Evolutionary conservation across 2,888 invertebrate genomes (phyloP), one percentile per base, ranked within the genome.

Genomic region (Chloroclysta siterata): DNA sequence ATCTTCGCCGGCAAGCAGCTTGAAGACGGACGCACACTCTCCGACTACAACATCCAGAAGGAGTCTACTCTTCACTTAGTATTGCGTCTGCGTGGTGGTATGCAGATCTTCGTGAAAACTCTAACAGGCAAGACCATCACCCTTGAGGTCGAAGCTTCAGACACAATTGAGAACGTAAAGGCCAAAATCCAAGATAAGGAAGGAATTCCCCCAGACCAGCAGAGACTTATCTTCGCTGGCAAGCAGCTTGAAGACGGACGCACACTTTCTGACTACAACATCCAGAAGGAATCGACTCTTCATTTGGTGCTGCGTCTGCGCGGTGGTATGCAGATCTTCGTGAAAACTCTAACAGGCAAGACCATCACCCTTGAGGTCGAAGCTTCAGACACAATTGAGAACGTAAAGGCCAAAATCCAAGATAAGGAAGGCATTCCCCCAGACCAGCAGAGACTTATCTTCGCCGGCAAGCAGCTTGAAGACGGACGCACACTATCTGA

Each of bases 251-350:
- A 72, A 60, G 72, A 72, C 17, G 72, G 72, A 0, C 70, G 72
- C 53, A 72, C 72, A 0, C 39, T 72, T 0, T 72, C 72, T 0
- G 72, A 72, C 55, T 72, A 72, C 48, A 72, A 72, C 10, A 72
- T 72, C 1, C 72, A 72, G 28, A 72, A 72, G 3, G 72, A 72
- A 39, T 72, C 72, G 0, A 72, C 72, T 0, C 67, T 72, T 29
- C 72, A 72, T n/a, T 52, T 72, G 3, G 72, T 72, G 0, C 17
- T 72, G 0, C 72, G 72, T 65, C 66, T 72, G n/a, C 70, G 72
- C 8, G 72, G 72, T 44, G 72, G 72, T 63, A 72, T 72, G 72
- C 72, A 72, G n/a, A 72, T 72, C n/a, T 72, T 72, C 53, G 72
- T 72, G 0, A 72, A 72, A 11, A 72, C 72, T 0, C 6, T 72